Conservation (phyloP, 2,797 vertebrate genomes). For the Sebastolobus altivelis region DNA sequence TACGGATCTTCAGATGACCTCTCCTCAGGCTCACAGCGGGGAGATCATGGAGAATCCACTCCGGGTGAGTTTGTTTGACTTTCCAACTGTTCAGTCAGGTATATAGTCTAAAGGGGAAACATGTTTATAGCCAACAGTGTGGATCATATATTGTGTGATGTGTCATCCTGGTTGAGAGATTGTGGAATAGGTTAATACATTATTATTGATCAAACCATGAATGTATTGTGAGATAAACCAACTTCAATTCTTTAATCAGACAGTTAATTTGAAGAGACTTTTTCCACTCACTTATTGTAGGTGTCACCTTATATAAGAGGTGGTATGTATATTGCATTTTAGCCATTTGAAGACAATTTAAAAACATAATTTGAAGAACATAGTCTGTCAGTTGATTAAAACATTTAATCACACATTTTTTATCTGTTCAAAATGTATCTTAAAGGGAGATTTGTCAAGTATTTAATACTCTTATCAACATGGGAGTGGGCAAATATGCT, state of each 20-base stretch:
- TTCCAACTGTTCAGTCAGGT: not conserved
- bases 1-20: not conserved
- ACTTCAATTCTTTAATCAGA: not conserved
- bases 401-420: no score
- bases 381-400: no score
- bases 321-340: not conserved
- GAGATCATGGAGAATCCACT: constrained; percentile 74
- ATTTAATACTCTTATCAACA: no score
- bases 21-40: constrained; percentile 37
- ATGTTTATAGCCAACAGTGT: not conserved
- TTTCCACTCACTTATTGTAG: not conserved
- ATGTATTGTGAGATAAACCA: not conserved
- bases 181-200: not conserved
- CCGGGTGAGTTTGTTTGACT: constrained; percentile 61
- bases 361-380: not conserved
- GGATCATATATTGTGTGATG: no score
- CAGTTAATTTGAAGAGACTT: not conserved
- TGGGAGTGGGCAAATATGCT: no score
- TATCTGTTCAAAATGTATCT: no score
- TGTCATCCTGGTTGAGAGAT: no score
- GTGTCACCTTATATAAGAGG: not conserved
- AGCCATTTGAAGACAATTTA: not conserved
- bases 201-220: not conserved
- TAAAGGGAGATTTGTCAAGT: no score
- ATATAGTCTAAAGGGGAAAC: not conserved